Conservation (phyloP, 92 coral and sea anemone species). For the Actinostola sp. region DNA sequence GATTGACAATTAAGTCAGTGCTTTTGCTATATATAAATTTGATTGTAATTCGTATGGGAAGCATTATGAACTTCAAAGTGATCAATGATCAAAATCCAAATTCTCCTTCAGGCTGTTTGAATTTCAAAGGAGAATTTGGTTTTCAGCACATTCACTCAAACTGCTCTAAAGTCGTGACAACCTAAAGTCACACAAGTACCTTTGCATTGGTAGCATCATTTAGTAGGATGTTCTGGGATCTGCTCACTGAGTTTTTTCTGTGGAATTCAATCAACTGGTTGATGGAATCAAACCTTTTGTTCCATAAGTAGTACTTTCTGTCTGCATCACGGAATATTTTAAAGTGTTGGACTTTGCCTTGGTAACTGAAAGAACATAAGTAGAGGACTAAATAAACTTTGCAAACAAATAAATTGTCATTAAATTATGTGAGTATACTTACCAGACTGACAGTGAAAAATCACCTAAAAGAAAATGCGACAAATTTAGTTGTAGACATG, state of each 20-base stretch:
- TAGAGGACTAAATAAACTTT: neutral
- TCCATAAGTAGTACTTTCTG: slow-evolving; percentile 91
- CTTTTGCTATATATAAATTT: too few relatives aligned
- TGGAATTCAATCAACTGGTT: slow-evolving; percentile 84
- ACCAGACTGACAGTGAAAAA: slow-evolving; percentile 43
- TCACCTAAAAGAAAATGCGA: slow-evolving; percentile 22
- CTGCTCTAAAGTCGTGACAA: too few relatives aligned
- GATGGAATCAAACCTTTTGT: slow-evolving; percentile 82
- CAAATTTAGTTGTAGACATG: neutral
- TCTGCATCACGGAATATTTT: slow-evolving; percentile 96
- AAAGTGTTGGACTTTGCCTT: slow-evolving; percentile 79
- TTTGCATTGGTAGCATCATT: slow-evolving; percentile 45
- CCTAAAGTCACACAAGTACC: neutral
- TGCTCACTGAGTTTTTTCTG: slow-evolving; percentile 83
- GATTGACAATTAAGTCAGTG: neutral
- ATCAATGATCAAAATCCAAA: too few relatives aligned
- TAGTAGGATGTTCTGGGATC: slow-evolving; percentile 73
- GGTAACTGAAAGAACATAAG: slow-evolving; percentile 45
- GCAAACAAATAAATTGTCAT: too few relatives aligned
- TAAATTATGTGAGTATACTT: too few relatives aligned
- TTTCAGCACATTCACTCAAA: too few relatives aligned
- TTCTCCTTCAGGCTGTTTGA: too few relatives aligned
- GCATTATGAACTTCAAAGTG: too few relatives aligned
- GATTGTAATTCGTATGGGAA: too few relatives aligned
- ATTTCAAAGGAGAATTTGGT: too few relatives aligned